A percentile compares a stretch with the other conserved stretches of the same genome.
phyloP scores from a whole-genome alignment of 30 jellyfish, hydroid and myxozoan species.

The Chironex yamaguchii region DNA sequence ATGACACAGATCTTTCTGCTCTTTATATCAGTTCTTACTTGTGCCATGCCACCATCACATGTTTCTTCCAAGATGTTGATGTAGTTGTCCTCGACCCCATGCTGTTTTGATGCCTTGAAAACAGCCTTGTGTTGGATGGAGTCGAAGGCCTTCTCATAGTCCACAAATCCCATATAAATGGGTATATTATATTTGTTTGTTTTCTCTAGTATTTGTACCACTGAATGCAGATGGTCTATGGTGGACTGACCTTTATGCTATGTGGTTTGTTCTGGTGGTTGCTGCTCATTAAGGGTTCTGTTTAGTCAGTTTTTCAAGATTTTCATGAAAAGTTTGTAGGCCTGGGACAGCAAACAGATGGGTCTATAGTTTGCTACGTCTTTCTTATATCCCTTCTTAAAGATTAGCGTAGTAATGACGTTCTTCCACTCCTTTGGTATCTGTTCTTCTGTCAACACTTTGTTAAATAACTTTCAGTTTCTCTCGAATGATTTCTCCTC shows the following conservation, averaged over 20 bases:
- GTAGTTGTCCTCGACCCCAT: constrained; percentile 31
- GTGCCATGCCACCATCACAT: constrained; percentile 63
- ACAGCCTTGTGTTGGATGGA: constrained; percentile 52
- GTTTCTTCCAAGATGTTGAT: constrained; percentile 32
- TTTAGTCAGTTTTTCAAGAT: constrained; percentile 28
- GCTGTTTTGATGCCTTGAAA: constrained; percentile 19
- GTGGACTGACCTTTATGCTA: constrained; percentile 31
- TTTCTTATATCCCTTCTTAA: constrained; percentile 58
- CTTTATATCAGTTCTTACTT: constrained; percentile 12
- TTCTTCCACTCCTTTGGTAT: constrained; percentile 62
- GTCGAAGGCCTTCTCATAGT: constrained; percentile 55
- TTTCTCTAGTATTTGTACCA: constrained; percentile 27
- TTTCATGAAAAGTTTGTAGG: too few species aligned
- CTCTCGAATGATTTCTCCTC: constrained; percentile 25
- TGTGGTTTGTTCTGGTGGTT: constrained; percentile 58
- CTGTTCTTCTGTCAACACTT: constrained; percentile 26
- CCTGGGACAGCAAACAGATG: constrained; percentile 63
- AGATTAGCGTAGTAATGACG: constrained; percentile 47
- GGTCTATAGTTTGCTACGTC: constrained; percentile 70
- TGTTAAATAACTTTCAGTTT: constrained; percentile 19
- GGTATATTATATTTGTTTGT: constrained; percentile 39
- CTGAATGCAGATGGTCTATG: constrained; percentile 45
- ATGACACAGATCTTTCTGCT: too few species aligned
- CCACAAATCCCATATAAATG: constrained; percentile 36
- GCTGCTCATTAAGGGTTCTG: constrained; percentile 35